Evolutionary conservation across 2,888 invertebrate genomes (phyloP), one percentile per base, ranked within the genome.

Genomic region (Ormyrus rosae): DNA sequence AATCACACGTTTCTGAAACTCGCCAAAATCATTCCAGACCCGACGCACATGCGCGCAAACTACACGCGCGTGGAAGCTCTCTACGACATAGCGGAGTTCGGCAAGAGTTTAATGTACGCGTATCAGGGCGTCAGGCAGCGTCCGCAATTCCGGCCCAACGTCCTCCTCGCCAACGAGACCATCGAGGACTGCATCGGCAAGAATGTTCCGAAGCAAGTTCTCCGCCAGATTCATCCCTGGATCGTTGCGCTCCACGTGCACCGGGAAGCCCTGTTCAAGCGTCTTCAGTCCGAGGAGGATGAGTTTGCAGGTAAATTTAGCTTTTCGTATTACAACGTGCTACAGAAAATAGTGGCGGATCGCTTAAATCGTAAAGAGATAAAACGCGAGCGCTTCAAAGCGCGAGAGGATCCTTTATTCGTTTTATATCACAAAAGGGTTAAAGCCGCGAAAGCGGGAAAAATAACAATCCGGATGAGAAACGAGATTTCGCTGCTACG

Each of bases 181-280:
- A 83, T 89, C 70, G 87, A 89, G 81, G 86, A 89, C 82, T 89
- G 89, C 83, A 84, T 88, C 61, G 90, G 90, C 6, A 82, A 75
- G 11, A 89, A 90, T 72, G 87, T 87, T 2, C 83, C 85, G 11
- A 80, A 84, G 0, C 78, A 63, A 6, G 84, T 85, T 10, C 80
- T 90, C 2, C 46, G 82, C 7, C 82, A 85, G 58, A 82, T 90
- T 11, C 84, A 84, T 9, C 88, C 87, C 0, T 88, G 88, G 88
- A 89, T 90, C 77, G 78, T 74, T 6, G 75, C 85, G 10, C 81
- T 90, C 65, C 71, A 79, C 67, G 70, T 84, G 19, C 84, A 87
- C 13, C 84, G 86, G 0, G 48, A 83, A 10, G 61, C 68, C 48
- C 67, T 88, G 68, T 83, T 86, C 13, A 85, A 84, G 53, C 86